phyloP scores from a whole-genome alignment of 2,888 invertebrate species.

The Chirona hameri region DNA sequence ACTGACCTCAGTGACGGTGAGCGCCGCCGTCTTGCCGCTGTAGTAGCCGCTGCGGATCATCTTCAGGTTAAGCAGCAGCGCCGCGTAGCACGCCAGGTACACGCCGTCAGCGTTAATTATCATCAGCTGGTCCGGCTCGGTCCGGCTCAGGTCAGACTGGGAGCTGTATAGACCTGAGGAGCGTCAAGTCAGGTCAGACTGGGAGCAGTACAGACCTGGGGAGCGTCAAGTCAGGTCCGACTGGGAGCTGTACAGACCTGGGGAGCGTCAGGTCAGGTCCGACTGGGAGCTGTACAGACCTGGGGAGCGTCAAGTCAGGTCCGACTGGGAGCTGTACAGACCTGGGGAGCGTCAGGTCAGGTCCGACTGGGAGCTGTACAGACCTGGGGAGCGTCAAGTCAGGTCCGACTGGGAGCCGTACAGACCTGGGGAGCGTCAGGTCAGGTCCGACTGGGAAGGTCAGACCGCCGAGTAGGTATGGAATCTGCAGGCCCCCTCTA shows the following conservation, averaged over 20 bases:
- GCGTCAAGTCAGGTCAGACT: neutral
- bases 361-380: slow-evolving; percentile 7
- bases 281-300: neutral
- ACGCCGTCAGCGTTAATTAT: slow-evolving; percentile 94
- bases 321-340: too few relatives aligned
- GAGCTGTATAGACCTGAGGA: neutral
- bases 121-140: slow-evolving; percentile 77
- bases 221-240: neutral
- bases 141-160: slow-evolving; percentile 56
- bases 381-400: neutral
- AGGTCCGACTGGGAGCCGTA: neutral
- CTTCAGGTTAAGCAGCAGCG: slow-evolving; percentile 74
- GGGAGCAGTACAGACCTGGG: neutral
- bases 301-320: neutral
- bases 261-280: neutral
- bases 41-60: slow-evolving; percentile 75
- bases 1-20: slow-evolving; percentile 54
- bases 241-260: neutral
- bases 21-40: slow-evolving; percentile 48
- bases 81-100: slow-evolving; percentile 83
- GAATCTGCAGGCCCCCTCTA: too few relatives aligned
- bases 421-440: neutral
- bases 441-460: neutral
- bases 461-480: neutral
- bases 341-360: neutral